Evolutionary conservation across 1,140 invertebrate species (phyloP).

Genomic region (Drosophila lacteicornis): DNA sequence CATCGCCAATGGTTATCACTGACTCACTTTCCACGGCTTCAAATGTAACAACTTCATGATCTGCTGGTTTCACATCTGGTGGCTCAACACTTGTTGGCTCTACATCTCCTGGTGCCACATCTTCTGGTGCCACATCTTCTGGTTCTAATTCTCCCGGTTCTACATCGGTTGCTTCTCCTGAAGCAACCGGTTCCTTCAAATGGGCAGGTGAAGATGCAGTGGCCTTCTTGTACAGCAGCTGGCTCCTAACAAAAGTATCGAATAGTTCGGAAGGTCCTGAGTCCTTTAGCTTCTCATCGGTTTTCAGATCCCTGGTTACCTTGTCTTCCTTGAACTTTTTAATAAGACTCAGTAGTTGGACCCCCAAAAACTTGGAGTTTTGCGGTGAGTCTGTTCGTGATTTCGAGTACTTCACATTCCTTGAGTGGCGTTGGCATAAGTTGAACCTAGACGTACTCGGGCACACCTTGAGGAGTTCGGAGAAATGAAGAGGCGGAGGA

Average conservation of each 20-base stretch:
- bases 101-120: too few relatives aligned
- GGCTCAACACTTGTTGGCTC: background rate
- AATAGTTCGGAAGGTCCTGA: background rate
- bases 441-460: too few relatives aligned
- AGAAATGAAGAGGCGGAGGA: background rate
- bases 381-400: background rate
- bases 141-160: too few relatives aligned
- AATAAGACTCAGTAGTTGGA: slow-evolving; percentile 4
- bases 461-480: slow-evolving; percentile 25
- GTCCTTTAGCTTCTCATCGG: background rate
- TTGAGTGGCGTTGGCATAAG: accelerated
- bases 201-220: background rate
- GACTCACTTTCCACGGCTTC: background rate
- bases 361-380: background rate
- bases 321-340: slow-evolving; percentile 17
- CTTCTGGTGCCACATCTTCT: too few relatives aligned
- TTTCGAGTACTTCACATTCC: accelerated
- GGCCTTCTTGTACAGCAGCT: background rate
- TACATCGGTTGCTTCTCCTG: too few relatives aligned
- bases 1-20: too few relatives aligned
- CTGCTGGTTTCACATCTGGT: background rate
- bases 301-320: background rate
- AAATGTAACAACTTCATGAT: too few relatives aligned
- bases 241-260: background rate
- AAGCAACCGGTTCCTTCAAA: too few relatives aligned